Base-by-base conservation (phyloP, 1,140 invertebrate genomes). In the Calliopsis andreniformis region DNA sequence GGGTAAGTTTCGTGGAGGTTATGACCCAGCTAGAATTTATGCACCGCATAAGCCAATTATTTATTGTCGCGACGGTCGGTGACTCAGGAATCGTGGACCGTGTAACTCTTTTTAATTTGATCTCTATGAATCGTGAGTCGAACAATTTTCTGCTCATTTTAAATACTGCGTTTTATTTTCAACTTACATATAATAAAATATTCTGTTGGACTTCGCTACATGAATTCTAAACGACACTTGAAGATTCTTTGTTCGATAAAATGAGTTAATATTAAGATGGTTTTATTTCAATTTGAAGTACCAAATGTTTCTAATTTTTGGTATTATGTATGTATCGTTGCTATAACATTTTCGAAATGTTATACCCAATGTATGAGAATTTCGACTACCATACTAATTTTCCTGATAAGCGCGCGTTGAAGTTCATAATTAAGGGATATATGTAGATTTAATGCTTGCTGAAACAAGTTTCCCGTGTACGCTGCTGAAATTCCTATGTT, bases 1-100 rank as follows among this genome's bases (percentile, higher is more conserved):
- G 61, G 42, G 59, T 78, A 83, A 76, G 61, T 78, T 78, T 55
- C 51, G 28, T 32, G 30, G 42, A 59, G 53, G 66, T 51, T 39
- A 35, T 28, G 56, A 76, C 23, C 63, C 55, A 8, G 30, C 1
- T 20, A 59, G 47, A 78, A 85, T 85, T 84, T 85, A 85, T 84
- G 76, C 61, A 45, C 43, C 70, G 47, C 53, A 45, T 79, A 81
- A 85, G 78, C 69, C 73, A 85, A 79, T 85, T 79, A 84, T 85
- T 84, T 81, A 85, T 84, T 53, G 62, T 23, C 49, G 28, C 30
- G 1, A 23, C 32, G 25, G 63, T 10, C 43, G 43, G 39, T 49
- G 56, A 85, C 67, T 78, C 49, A n/a, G 35, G n/a, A 18, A 58
- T 42, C 35, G 30, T 39, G 43, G n/a, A 20, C 42, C 18, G 14